Conservation (phyloP, 2,113 vertebrate genomes). For the Stegastes partitus region DNA sequence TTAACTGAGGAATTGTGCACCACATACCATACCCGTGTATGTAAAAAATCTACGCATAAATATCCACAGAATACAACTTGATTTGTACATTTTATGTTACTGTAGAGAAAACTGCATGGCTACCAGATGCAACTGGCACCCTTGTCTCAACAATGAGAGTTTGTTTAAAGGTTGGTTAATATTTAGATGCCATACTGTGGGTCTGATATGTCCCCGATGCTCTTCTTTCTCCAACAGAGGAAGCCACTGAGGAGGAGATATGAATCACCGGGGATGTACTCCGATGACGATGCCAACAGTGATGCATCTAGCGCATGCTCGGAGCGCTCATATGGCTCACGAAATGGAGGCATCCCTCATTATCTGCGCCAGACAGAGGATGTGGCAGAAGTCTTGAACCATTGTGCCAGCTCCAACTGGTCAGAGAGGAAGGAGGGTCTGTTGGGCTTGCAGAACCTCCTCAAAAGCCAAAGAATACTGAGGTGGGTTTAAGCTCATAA, state of each 20-base stretch:
- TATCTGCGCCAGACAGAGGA: constrained; percentile 97
- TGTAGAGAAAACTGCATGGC: constrained; percentile 49
- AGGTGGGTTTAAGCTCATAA: constrained; percentile 83
- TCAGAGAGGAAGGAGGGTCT: constrained; percentile 98
- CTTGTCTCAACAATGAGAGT: constrained; percentile 5
- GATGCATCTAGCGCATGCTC: constrained; percentile 97
- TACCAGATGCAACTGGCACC: constrained; percentile 20
- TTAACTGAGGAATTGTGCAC: neutral
- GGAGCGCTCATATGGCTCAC: constrained; percentile 94
- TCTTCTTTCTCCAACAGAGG: constrained; percentile 84
- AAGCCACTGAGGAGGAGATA: constrained; percentile 94
- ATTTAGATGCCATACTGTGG: accelerated
- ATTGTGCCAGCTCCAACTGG: constrained; percentile 99
- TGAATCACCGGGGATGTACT: constrained; percentile 97
- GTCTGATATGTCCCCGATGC: neutral
- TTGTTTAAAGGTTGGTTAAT: neutral
- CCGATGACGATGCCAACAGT: constrained; percentile 97
- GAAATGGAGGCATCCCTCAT: constrained; percentile 95
- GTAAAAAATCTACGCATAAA: neutral
- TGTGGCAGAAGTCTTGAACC: constrained; percentile 97
- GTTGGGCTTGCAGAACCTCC: constrained; percentile 95
- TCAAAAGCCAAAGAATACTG: constrained; percentile 96
- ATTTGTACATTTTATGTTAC: neutral
- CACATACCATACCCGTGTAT: no score
- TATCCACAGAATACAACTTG: neutral